Evolutionary conservation across 2,113 vertebrate species (phyloP).

Genomic region (Suncus etruscus): DNA sequence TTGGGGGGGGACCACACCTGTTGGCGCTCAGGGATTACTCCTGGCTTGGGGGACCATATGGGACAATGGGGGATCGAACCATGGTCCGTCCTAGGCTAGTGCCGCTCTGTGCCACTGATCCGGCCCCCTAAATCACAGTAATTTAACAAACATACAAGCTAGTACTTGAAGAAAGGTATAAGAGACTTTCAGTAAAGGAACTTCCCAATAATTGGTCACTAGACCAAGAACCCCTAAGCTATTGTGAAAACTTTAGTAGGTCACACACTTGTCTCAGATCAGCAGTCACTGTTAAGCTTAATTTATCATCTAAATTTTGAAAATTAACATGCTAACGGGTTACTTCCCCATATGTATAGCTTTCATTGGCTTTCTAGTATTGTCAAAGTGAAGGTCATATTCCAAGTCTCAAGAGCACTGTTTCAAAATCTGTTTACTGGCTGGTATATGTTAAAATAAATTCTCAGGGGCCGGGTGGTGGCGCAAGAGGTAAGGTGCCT

Average conservation of each 20-base stretch:
- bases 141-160: slow-evolving; percentile 38
- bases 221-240: slow-evolving; percentile 56
- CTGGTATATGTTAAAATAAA: neutral
- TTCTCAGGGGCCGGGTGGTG: too few species aligned
- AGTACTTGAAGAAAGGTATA: slow-evolving; percentile 62
- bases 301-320: slow-evolving; percentile 45
- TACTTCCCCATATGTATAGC: neutral
- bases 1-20: too few species aligned
- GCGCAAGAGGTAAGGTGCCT: too few species aligned
- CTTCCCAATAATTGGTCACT: slow-evolving; percentile 18
- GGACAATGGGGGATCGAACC: too few species aligned
- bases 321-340: slow-evolving; percentile 50
- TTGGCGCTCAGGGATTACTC: too few species aligned
- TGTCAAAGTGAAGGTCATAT: slow-evolving; percentile 55
- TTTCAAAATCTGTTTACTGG: neutral
- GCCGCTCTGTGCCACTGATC: too few species aligned
- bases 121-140: too few species aligned
- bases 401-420: slow-evolving; percentile 2
- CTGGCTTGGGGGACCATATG: too few species aligned
- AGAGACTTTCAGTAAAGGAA: slow-evolving; percentile 60
- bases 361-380: neutral
- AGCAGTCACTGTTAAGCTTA: neutral
- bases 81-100: too few species aligned
- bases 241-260: slow-evolving; percentile 8
- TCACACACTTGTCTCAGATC: slow-evolving; percentile 32